Conservation (phyloP, 2,888 invertebrate species). For the Erebia aethiops region DNA sequence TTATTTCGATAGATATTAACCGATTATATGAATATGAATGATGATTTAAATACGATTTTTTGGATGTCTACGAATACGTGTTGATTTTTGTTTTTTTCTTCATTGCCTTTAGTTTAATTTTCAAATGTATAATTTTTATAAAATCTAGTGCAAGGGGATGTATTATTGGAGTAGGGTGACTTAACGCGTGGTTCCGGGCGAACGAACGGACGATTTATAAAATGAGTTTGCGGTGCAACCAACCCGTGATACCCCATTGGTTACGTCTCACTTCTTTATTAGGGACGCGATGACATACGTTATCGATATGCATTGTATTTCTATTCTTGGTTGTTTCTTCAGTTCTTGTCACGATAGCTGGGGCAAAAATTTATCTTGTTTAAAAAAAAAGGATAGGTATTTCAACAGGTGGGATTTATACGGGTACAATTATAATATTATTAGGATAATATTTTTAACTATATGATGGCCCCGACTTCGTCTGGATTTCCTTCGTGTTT, state of each 20-base stretch:
- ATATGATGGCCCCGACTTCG: too few relatives aligned
- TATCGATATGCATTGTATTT: constrained; percentile 7
- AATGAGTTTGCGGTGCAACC: constrained; percentile 83
- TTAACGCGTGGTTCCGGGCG: constrained; percentile 79
- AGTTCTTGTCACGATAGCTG: background rate
- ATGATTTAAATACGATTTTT: too few relatives aligned
- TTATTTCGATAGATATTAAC: too few relatives aligned
- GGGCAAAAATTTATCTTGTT: too few relatives aligned
- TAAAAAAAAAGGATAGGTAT: too few relatives aligned
- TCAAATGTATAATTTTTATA: constrained; percentile 10
- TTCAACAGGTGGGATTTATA: too few relatives aligned
- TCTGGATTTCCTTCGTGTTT: too few relatives aligned
- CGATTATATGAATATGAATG: too few relatives aligned
- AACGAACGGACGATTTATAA: constrained; percentile 78
- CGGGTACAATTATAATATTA: too few relatives aligned
- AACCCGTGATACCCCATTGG: constrained; percentile 80
- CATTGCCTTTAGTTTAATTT: constrained; percentile 1
- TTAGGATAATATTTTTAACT: too few relatives aligned
- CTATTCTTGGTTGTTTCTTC: background rate
- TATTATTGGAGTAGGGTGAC: constrained; percentile 66
- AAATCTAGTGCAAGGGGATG: constrained; percentile 49
- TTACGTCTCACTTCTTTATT: constrained; percentile 80
- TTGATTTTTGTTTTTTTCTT: background rate
- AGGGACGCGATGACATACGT: constrained; percentile 48
- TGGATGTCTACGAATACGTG: too few relatives aligned